phyloP scores from a whole-genome alignment of 2,888 invertebrate genomes.

The Oligia latruncula region DNA sequence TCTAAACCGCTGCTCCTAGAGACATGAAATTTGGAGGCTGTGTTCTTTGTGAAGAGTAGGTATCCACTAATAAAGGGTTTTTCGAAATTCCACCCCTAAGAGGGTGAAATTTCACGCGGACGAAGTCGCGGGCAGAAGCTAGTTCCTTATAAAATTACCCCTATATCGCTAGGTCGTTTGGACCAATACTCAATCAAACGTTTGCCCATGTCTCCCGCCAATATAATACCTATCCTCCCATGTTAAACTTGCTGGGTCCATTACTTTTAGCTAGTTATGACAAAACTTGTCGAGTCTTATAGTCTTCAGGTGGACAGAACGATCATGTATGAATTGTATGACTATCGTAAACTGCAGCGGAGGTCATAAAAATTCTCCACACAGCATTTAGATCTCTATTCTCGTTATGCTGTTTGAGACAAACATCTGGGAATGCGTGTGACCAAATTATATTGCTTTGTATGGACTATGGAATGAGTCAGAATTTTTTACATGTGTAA shows the following conservation, averaged over 20 bases:
- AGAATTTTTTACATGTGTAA: constrained; percentile 36
- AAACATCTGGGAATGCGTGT: constrained; percentile 60
- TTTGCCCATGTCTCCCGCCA: constrained; percentile 1
- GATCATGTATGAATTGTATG: background rate
- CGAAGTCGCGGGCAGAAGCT: no score
- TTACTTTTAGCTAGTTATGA: background rate
- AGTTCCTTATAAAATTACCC: background rate
- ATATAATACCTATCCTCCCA: background rate
- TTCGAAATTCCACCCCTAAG: no score
- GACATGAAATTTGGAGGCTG: no score
- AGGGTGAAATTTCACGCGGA: no score
- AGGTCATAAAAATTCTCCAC: constrained; percentile 69
- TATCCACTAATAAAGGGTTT: no score
- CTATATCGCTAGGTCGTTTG: background rate
- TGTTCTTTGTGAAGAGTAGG: no score
- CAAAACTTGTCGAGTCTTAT: background rate
- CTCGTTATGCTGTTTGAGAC: constrained; percentile 37
- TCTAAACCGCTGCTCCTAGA: no score
- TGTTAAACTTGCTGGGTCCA: background rate
- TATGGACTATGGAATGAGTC: constrained; percentile 38
- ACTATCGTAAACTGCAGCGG: constrained; percentile 30
- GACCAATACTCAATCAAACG: constrained; percentile 16
- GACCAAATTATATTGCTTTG: constrained; percentile 54
- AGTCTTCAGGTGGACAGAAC: constrained; percentile 4
- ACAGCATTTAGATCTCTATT: constrained; percentile 53